Conservation (phyloP, 2,888 invertebrate species). For the Agrenia bidenticulata region DNA sequence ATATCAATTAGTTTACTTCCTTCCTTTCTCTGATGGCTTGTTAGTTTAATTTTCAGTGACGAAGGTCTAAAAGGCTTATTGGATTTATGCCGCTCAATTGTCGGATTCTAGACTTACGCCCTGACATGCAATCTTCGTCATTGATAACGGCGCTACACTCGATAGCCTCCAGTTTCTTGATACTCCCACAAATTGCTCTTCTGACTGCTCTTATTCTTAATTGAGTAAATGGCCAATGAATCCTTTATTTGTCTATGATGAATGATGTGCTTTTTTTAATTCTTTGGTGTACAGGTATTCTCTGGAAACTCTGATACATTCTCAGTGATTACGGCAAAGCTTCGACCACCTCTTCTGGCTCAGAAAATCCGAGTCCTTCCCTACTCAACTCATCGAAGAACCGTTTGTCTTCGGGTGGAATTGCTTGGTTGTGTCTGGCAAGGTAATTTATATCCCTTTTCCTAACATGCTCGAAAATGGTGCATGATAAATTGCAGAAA, state of each 20-base stretch:
- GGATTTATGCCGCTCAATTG: slow-evolving; percentile 3
- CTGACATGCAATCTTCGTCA: too few species aligned
- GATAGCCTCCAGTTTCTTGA: too few species aligned
- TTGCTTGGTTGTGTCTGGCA: slow-evolving; percentile 75
- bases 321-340: slow-evolving; percentile 69
- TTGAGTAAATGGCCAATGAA: too few species aligned
- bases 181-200: too few species aligned
- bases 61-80: background rate
- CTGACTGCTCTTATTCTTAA: too few species aligned
- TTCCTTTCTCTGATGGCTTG: background rate
- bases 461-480: slow-evolving; percentile 1
- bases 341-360: slow-evolving; percentile 75
- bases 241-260: background rate
- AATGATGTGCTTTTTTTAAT: background rate
- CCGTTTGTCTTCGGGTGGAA: slow-evolving; percentile 79
- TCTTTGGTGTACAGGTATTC: slow-evolving; percentile 65
- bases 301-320: slow-evolving; percentile 78
- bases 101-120: background rate
- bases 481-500: slow-evolving; percentile 2
- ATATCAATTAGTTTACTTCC: slow-evolving; percentile 23
- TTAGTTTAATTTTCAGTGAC: background rate
- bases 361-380: slow-evolving; percentile 76
- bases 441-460: slow-evolving; percentile 61
- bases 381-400: slow-evolving; percentile 73
- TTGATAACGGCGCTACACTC: too few species aligned